phyloP scores from a whole-genome alignment of 2,113 vertebrate genomes.

The Callospermophilus lateralis region DNA sequence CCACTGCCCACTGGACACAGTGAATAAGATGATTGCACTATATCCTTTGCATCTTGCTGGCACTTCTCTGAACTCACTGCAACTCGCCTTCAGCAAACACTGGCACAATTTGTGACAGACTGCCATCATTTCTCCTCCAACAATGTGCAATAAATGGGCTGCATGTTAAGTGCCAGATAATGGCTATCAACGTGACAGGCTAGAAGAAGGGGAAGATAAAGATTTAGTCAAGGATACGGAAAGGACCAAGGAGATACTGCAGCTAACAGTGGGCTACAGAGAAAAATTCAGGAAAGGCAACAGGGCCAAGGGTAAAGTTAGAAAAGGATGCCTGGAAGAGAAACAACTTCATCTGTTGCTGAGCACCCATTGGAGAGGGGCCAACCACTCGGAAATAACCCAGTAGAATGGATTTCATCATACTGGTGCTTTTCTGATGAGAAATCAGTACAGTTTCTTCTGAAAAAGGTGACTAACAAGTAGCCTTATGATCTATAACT shows the following conservation, averaged over 20 bases:
- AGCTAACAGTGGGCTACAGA: neutral
- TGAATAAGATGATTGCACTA: neutral
- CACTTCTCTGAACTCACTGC: neutral
- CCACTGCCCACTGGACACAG: neutral
- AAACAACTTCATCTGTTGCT: neutral
- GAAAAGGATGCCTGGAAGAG: neutral
- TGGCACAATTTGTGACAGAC: neutral
- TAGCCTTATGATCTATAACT: neutral
- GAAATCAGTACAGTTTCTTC: neutral
- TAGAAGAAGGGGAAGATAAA: neutral
- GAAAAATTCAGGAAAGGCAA: neutral
- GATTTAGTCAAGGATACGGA: neutral
- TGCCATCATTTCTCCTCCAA: neutral
- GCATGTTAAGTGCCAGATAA: neutral
- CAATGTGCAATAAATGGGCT: neutral
- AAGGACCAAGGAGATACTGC: accelerated
- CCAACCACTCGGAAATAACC: neutral
- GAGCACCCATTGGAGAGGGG: neutral
- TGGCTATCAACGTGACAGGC: neutral
- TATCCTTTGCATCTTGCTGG: neutral
- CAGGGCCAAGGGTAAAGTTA: neutral
- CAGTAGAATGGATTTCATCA: neutral
- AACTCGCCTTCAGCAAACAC: neutral
- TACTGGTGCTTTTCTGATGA: neutral
- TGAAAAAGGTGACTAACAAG: neutral